A percentile compares a stretch with the other conserved stretches of the same genome.
These are phyloP conservation scores for Spermophilus dauricus DNA, from an alignment of 2,113 vertebrate genomes.

Conservation along the genomic window DNA sequence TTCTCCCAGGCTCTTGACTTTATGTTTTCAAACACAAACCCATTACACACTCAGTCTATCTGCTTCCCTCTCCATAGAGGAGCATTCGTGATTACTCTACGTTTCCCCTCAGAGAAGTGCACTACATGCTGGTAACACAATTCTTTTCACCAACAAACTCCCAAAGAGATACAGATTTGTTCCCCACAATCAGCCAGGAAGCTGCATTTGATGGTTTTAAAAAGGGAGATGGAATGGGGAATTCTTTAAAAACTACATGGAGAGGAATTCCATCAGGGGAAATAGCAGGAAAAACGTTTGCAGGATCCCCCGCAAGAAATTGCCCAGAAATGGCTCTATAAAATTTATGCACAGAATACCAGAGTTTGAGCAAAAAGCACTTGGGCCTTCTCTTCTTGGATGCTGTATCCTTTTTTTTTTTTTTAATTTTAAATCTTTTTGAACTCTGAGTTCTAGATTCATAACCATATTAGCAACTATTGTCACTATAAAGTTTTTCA, in stretches of 20 bases:
- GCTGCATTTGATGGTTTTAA: not conserved
- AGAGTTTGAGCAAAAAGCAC: not conserved
- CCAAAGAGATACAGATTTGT: slow-evolving; percentile 70
- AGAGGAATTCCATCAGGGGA: not conserved
- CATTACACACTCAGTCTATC: not conserved
- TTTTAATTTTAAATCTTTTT: not conserved
- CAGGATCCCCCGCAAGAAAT: not conserved
- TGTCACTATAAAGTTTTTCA: slow-evolving; percentile 1
- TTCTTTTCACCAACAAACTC: slow-evolving; percentile 70
- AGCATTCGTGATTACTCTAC: slow-evolving; percentile 57
- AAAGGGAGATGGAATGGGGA: not conserved
- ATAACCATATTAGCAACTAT: not conserved
- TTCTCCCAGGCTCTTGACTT: slow-evolving; percentile 47
- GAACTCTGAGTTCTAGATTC: slow-evolving; percentile 6
- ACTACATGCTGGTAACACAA: slow-evolving; percentile 50
- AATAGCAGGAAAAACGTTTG: slow-evolving; percentile 21
- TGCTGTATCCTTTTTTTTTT: not conserved
- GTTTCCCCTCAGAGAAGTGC: slow-evolving; percentile 62
- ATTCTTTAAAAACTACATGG: not conserved
- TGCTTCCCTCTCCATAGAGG: slow-evolving; percentile 56
- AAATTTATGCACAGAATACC: not conserved
- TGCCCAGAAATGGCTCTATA: not conserved
- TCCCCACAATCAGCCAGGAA: slow-evolving; percentile 47
- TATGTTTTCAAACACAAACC: slow-evolving; percentile 66
- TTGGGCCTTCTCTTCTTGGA: not conserved